Evolutionary conservation across 2,797 vertebrate genomes (phyloP), one percentile per base, ranked within the genome.

Genomic region (Triplophysa bombifrons): DNA sequence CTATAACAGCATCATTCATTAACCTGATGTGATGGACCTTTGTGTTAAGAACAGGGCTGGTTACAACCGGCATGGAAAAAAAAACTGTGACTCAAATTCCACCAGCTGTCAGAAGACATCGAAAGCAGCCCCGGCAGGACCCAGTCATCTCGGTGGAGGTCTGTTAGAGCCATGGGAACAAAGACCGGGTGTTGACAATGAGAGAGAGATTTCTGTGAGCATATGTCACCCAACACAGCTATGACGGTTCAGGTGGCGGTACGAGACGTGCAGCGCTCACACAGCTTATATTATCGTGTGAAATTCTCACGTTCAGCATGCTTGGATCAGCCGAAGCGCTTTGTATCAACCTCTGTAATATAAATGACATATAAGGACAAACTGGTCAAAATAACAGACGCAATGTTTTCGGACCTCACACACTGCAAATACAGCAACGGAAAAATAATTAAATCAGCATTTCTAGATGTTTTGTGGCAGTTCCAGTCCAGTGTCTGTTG

Each of bases 1-100:
- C 34, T 38, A 71, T 50, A 64, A 85, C 80, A 76, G 76, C 61
- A 63, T 72, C 80, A 80, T 85, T 88, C 76, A 87, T 87, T 85
- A 87, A 60, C 60, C 20, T 48, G 73, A 61, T 56, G 71, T 48
- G 22, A 72, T 69, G 72, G 55, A 80, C 58, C 66, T 41, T 46
- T 27, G 55, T 72, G 78, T 77, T 56, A 70, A 73, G 79, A 66
- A 55, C 46, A 12, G 65, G 3, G 20, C 38, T 27, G n/a, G 10
- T 56, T 72, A 58, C 51, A 46, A 50, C 48, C 58, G 38, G 79
- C 30, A 51, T 77, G 44, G 64, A 70, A n/a, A 20, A 74, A 74
- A 55, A 53, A 48, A 27, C 72, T 25, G 51, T 25, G 55, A 71
- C 41, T 66, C 12, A 51, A 13, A 79, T 64, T 68, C 27, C 51